phyloP scores from a whole-genome alignment of 2,888 invertebrate genomes.

The Yponomeuta sedellus region DNA sequence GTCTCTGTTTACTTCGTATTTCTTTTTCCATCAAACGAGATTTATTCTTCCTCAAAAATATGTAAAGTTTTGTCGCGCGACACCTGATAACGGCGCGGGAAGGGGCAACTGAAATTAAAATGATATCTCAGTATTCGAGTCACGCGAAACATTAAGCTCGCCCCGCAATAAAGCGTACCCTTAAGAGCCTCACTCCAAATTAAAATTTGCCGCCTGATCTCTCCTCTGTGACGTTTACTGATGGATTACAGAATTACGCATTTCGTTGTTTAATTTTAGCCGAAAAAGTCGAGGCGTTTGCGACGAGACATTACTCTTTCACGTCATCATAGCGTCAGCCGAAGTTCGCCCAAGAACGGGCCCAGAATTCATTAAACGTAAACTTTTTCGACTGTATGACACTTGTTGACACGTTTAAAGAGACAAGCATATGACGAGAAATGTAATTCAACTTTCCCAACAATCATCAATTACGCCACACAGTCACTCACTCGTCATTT shows the following conservation, averaged over 20 bases:
- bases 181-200: conserved; percentile 68
- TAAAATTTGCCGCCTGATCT: conserved; percentile 74
- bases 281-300: conserved; percentile 20
- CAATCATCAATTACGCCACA: background rate
- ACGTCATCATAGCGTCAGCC: conserved; percentile 24
- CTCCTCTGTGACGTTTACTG: conserved; percentile 55
- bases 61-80: conserved; percentile 58
- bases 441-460: background rate
- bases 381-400: background rate
- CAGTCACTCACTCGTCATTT: background rate
- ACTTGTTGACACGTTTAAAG: background rate
- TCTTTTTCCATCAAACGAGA: conserved; percentile 69
- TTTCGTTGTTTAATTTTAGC: conserved; percentile 29
- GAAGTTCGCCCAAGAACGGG: conserved; percentile 5
- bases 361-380: conserved; percentile 9
- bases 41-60: conserved; percentile 67
- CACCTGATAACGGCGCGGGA: conserved; percentile 41
- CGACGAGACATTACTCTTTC: conserved; percentile 25
- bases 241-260: conserved; percentile 62
- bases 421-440: background rate
- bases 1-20: conserved; percentile 60
- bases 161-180: conserved; percentile 67
- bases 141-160: conserved; percentile 73
- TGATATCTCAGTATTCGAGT: conserved; percentile 70
- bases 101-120: conserved; percentile 69